Base-by-base conservation (phyloP, 1,140 invertebrate genomes). In the Aphelenchoides fujianensis region DNA sequence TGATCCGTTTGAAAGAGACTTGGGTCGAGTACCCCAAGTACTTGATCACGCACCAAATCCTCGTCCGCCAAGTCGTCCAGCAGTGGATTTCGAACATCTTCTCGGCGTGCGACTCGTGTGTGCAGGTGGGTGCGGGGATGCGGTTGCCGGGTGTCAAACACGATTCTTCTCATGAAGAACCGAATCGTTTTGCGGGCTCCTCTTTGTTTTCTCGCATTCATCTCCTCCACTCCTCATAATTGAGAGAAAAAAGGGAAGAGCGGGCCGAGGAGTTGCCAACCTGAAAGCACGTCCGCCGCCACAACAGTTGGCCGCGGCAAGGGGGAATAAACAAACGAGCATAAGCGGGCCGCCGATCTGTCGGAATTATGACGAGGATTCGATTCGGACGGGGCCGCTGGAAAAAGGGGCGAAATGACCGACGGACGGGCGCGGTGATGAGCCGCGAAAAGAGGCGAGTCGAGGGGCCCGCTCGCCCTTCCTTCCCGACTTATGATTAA, bases 21-120 rank as follows among this genome's bases (percentile, higher is more conserved):
- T 72, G 72, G 71, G 27, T 72, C 23, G 70, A 72, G 30, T 72
- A 72, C 34, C 70, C 70, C 3, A 72, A 72, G 41, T 72, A 74
- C 34, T n/a, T 70, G 31, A 28, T 75, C 2, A 72, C 70, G 16
- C 41, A 75, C 12, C 54, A 66, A 5, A 73, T 72, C 37, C 34
- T 72, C 16, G 37, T 55, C 67, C 23, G 66, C n/a, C 34, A 72
- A 54, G 70, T 72, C 34, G 48, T 72, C 28, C 30, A 72, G 19
- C 70, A 72, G 53, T 72, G 70, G 70, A 73, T 72, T 57, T 70
- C 67, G 28, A 72, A 73, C 48, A 28, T 72, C 48, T 53, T 72
- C 12, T 55, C 70, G 0, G 52, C 63, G 31, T 72, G 70, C 35
- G 70, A 72, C 53, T 57, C 28, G 68, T 69, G 67, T 32, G 23